Base-by-base conservation (phyloP, 53 echinoderm and acorn worm genomes). In the Temnopleurus reevesii region DNA sequence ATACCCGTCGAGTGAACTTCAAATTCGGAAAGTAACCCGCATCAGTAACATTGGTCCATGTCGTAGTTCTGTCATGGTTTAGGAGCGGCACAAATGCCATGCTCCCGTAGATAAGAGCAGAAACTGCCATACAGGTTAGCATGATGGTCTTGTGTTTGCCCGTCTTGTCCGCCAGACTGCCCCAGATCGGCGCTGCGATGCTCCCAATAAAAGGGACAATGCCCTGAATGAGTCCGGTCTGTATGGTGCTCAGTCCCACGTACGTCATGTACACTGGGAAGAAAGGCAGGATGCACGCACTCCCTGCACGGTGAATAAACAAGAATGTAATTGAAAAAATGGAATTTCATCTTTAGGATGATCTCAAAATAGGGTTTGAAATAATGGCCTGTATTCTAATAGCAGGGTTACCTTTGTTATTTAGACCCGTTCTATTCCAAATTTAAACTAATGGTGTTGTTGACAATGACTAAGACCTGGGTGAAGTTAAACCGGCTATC, bases 221-320 rank as follows among this genome's bases (percentile, higher is more conserved):
- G 76, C 94, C 94, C 17, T 90, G 81, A 83, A 98, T 91, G 53
- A 98, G 89, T 17, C 95, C 98, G 43, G 92, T 95, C 65, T 98
- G 95, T 27, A 92, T 57, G 4, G 94, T 53, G 13, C 90, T 89
- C 30, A 98, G 91, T 35, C 98, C 98, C 7, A 98, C 84, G 12
- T 93, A 92, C 29, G 90, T 81, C 94, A 98, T 91, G 93, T 94
- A 98, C 81, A 98, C 93, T 17, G 98, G 95, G 45, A 98, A 55
- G 86, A 94, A 98, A 23, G 95, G 95, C 19, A 93, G 63, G 15
- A 98, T 66, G 43, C 91, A 90, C 10, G 91, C 90, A 77, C 84
- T 91, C 38, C 92, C 98, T 98, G 81, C 8, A 89, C 56, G 46
- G 36, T 30, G n/a, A 80, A 18, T 1, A 47, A 80, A 77, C 34